Evolutionary conservation across 2,888 invertebrate species (phyloP).

Genomic region (Biston betularia): DNA sequence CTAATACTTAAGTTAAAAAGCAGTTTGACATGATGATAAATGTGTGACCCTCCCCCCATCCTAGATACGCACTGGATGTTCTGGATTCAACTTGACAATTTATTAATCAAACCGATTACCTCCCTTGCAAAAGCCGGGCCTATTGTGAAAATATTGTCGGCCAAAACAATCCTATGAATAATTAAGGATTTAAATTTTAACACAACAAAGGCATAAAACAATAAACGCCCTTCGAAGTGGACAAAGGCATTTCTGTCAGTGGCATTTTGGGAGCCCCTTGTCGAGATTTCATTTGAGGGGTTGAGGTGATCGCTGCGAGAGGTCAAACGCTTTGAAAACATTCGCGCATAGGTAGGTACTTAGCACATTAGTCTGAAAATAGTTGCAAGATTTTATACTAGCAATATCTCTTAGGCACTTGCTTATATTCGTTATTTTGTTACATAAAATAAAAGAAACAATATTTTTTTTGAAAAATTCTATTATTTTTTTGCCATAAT

Average conservation of each 20-base stretch:
- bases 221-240: conserved; percentile 81
- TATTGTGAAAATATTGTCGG: conserved; percentile 85
- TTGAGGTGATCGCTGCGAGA: conserved; percentile 51
- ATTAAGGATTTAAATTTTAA: conserved; percentile 86
- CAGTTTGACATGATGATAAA: background rate
- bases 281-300: conserved; percentile 68
- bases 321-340: conserved; percentile 47
- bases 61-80: conserved; percentile 39
- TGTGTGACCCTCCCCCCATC: background rate
- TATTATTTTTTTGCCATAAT: too few species aligned
- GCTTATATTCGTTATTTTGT: background rate
- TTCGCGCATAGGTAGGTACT: conserved; percentile 44
- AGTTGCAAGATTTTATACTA: background rate
- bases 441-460: too few species aligned
- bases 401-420: background rate
- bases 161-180: conserved; percentile 85
- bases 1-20: background rate
- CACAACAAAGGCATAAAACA: conserved; percentile 84
- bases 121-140: conserved; percentile 76
- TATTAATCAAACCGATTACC: conserved; percentile 86
- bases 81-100: conserved; percentile 86
- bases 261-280: conserved; percentile 73
- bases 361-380: conserved; percentile 6
- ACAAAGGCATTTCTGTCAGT: conserved; percentile 80
- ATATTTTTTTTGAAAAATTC: too few species aligned